phyloP scores from a whole-genome alignment of 2,888 invertebrate species.

The Scelioninae gen. 1 region DNA sequence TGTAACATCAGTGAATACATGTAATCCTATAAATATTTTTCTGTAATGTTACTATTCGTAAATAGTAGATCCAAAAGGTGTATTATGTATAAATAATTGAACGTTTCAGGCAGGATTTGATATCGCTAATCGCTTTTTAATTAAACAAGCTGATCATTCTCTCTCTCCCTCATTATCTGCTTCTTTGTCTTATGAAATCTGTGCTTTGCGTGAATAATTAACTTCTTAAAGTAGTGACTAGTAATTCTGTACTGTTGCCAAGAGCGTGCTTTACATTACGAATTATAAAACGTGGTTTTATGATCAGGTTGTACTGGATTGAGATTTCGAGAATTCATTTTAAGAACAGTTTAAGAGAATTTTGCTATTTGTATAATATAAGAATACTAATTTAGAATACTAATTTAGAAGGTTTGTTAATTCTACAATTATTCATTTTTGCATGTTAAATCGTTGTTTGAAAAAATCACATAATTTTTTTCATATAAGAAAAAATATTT shows the following conservation, averaged over 20 bases:
- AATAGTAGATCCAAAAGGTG: not conserved
- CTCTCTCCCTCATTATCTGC: slow-evolving; percentile 6
- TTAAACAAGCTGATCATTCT: slow-evolving; percentile 22
- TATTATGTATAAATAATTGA: slow-evolving; percentile 31
- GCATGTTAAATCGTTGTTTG: too few relatives aligned
- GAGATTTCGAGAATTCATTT: slow-evolving; percentile 22
- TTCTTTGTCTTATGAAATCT: slow-evolving; percentile 17
- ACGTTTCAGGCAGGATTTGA: slow-evolving; percentile 16
- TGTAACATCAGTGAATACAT: slow-evolving; percentile 1
- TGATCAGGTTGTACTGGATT: slow-evolving; percentile 10
- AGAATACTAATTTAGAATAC: too few relatives aligned
- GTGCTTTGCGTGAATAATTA: slow-evolving; percentile 56
- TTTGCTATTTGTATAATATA: too few relatives aligned
- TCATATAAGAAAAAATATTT: too few relatives aligned
- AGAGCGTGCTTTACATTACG: slow-evolving; percentile 44
- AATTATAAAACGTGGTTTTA: slow-evolving; percentile 43
- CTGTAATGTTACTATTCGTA: not conserved
- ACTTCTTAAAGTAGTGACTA: slow-evolving; percentile 42
- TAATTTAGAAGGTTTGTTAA: too few relatives aligned
- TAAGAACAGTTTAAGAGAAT: not conserved
- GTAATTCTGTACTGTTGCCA: slow-evolving; percentile 46
- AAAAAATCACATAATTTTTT: too few relatives aligned
- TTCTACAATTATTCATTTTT: too few relatives aligned
- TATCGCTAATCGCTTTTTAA: slow-evolving; percentile 43
- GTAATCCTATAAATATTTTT: too few relatives aligned